Percentiles rank a stretch among this genome's conserved stretches.
phyloP scores from a whole-genome alignment of 2,888 invertebrate species.

The Idaea dimidiata region DNA sequence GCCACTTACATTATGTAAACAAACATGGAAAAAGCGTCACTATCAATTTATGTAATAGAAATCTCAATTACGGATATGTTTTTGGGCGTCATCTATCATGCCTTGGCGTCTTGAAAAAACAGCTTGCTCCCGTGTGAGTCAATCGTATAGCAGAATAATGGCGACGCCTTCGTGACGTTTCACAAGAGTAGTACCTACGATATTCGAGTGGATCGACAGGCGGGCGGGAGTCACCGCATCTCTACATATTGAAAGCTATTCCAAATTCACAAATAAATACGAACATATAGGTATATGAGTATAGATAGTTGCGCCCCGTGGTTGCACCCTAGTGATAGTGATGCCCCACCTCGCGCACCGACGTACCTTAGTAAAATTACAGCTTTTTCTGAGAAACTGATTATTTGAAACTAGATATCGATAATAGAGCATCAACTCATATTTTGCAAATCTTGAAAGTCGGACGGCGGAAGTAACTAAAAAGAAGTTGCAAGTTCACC shows the following conservation, averaged over 20 bases:
- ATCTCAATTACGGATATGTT: slow-evolving; percentile 79
- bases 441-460: background rate
- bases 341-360: slow-evolving; percentile 55
- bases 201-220: slow-evolving; percentile 78
- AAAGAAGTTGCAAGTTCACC: background rate
- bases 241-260: slow-evolving; percentile 79
- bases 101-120: slow-evolving; percentile 51
- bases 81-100: slow-evolving; percentile 77
- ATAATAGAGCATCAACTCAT: background rate
- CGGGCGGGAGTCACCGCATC: slow-evolving; percentile 70
- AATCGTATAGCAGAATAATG: slow-evolving; percentile 70
- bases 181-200: slow-evolving; percentile 54
- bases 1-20: slow-evolving; percentile 78
- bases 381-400: slow-evolving; percentile 63
- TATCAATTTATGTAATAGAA: slow-evolving; percentile 78
- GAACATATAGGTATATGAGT: slow-evolving; percentile 63
- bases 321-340: too few relatives aligned
- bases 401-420: background rate
- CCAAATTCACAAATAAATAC: slow-evolving; percentile 78
- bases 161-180: slow-evolving; percentile 67
- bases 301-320: slow-evolving; percentile 39
- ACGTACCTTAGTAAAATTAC: slow-evolving; percentile 68
- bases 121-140: slow-evolving; percentile 59
- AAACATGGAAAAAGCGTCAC: slow-evolving; percentile 71
- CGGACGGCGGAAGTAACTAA: background rate